Evolutionary conservation across 1,140 invertebrate species (phyloP).

Genomic region (Harlomillsia oculata): DNA sequence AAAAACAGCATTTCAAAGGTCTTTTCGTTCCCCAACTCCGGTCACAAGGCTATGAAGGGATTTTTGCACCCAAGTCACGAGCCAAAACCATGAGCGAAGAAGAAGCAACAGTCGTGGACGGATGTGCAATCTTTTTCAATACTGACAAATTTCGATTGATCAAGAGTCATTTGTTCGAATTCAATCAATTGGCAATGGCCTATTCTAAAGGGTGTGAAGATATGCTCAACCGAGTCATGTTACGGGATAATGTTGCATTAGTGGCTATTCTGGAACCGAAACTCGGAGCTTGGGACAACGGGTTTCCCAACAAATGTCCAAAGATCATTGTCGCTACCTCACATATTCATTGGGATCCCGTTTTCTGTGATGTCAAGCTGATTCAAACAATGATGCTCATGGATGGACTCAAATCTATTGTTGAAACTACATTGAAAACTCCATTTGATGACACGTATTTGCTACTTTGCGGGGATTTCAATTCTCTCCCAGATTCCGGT

Average conservation of each 20-base stretch:
- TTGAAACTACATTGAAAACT: constrained; percentile 59
- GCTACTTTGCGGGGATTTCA: constrained; percentile 95
- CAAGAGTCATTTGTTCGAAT: constrained; percentile 61
- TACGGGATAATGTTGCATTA: constrained; percentile 94
- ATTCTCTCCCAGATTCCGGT: constrained; percentile 96
- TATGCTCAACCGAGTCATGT: constrained; percentile 99
- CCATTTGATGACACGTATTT: constrained; percentile 76
- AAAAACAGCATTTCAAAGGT: constrained; percentile 97
- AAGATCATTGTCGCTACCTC: constrained; percentile 91
- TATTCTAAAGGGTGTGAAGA: constrained; percentile 88
- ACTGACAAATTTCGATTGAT: constrained; percentile 87
- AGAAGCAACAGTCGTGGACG: constrained; percentile 95
- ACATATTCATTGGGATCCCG: constrained; percentile 99
- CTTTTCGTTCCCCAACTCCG: constrained; percentile 93
- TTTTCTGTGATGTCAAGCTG: constrained; percentile 99
- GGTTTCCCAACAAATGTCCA: constrained; percentile 69
- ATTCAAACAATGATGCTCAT: constrained; percentile 99
- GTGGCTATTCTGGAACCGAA: constrained; percentile 88
- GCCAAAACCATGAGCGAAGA: constrained; percentile 97
- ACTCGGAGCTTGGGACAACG: constrained; percentile 83
- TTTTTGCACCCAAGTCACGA: constrained; percentile 95
- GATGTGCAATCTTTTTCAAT: constrained; percentile 96
- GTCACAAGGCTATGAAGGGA: constrained; percentile 86
- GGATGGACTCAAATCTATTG: constrained; percentile 74
- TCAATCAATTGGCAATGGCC: constrained; percentile 31